A percentile compares a stretch with the other conserved stretches of the same genome.
phyloP scores from a whole-genome alignment of 2,113 vertebrate genomes.

The Arizona elegans region DNA sequence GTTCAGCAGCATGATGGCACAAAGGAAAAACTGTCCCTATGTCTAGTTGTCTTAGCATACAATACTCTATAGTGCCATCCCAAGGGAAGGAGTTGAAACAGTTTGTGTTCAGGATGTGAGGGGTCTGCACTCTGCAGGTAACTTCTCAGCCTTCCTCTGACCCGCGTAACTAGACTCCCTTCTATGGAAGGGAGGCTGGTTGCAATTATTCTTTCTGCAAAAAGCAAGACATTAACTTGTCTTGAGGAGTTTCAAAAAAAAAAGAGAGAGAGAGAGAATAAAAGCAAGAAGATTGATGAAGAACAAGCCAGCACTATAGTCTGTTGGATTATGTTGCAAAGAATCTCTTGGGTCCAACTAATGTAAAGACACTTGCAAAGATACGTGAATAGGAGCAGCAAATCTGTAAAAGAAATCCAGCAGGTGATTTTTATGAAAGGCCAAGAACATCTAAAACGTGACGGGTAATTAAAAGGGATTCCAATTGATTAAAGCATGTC shows the following conservation, averaged over 20 bases:
- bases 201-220: background rate
- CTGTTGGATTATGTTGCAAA: accelerated
- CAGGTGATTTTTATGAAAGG: background rate
- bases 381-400: background rate
- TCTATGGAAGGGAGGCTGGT: background rate
- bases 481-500: background rate
- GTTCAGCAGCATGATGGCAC: background rate
- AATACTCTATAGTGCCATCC: background rate
- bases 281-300: background rate
- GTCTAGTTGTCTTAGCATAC: background rate
- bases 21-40: background rate
- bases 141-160: background rate
- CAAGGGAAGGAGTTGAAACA: background rate
- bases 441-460: background rate
- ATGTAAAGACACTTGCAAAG: background rate
- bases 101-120: background rate
- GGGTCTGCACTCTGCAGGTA: background rate
- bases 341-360: background rate
- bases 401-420: slow-evolving; percentile 1
- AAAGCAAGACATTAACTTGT: background rate
- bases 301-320: accelerated
- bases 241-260: background rate
- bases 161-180: background rate
- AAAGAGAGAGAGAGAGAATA: background rate
- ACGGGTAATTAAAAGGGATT: background rate